Evolutionary conservation across 2,113 vertebrate species (phyloP).

Genomic region (Alligator sinensis): DNA sequence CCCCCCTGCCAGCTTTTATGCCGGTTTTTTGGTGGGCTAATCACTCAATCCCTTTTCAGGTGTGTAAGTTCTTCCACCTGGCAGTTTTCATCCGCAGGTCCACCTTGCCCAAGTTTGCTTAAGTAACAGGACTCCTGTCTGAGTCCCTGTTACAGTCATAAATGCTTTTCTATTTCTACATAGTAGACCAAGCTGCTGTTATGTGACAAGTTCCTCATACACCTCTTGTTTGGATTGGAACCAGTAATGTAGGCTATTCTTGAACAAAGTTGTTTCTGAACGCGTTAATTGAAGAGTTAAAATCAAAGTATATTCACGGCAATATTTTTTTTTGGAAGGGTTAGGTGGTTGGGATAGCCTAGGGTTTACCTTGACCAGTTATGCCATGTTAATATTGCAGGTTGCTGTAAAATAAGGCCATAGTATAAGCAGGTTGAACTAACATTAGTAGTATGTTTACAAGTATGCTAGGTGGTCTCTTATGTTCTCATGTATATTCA

Average conservation of each 20-base stretch:
- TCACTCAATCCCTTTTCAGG: neutral
- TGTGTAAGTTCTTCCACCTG: neutral
- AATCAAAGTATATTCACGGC: neutral
- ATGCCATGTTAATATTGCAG: slow-evolving; percentile 15
- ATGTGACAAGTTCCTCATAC: rapidly evolving
- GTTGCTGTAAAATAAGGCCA: neutral
- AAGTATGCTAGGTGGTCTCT: too few relatives aligned
- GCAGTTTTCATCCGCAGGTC: too few relatives aligned
- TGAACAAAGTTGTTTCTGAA: neutral
- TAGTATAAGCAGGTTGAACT: neutral
- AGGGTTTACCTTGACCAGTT: slow-evolving; percentile 5
- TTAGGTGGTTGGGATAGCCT: neutral
- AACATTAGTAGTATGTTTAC: too few relatives aligned
- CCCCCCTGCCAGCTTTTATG: too few relatives aligned
- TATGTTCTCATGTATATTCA: too few relatives aligned
- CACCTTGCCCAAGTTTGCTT: too few relatives aligned
- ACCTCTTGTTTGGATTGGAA: neutral
- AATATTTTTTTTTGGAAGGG: neutral
- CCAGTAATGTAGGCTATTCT: neutral
- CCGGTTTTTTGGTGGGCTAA: too few relatives aligned
- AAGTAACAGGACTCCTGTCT: neutral
- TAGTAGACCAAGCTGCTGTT: rapidly evolving
- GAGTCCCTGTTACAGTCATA: neutral
- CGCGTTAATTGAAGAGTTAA: neutral
- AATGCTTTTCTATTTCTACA: neutral